These are phyloP conservation scores for Camelus dromedarius DNA, from an alignment of 2,113 vertebrate species.

Conservation along the genomic window DNA sequence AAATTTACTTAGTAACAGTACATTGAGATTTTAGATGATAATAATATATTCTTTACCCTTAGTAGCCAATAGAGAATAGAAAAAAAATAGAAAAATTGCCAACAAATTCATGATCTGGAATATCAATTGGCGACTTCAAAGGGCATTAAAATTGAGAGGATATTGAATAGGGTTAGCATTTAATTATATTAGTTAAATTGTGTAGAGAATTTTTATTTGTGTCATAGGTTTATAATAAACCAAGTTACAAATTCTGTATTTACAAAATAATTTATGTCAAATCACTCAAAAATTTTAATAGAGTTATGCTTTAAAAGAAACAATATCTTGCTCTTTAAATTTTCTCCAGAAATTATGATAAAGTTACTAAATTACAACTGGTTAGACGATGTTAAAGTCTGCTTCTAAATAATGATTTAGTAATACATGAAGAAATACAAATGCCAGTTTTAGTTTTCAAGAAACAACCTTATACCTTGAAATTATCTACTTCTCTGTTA, in stretches of 20 bases:
- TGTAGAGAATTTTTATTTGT: not conserved
- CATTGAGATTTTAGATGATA: not conserved
- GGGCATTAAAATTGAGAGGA: not conserved
- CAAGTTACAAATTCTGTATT: not conserved
- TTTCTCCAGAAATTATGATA: slow-evolving; percentile 51
- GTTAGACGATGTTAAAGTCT: slow-evolving; percentile 63
- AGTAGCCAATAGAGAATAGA: slow-evolving; percentile 28
- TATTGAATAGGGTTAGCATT: not conserved
- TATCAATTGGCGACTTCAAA: slow-evolving; percentile 34
- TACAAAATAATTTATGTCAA: not conserved
- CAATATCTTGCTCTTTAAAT: not conserved
- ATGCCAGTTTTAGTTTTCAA: not conserved
- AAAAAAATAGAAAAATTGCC: slow-evolving; percentile 50
- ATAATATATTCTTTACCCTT: not conserved
- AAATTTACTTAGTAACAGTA: not conserved
- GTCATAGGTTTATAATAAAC: not conserved
- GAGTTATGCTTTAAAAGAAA: not conserved
- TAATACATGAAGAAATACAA: not conserved
- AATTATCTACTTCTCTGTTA: not conserved
- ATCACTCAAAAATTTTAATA: not conserved
- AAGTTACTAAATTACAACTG: slow-evolving; percentile 70
- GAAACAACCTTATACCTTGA: not conserved
- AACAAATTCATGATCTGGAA: not conserved
- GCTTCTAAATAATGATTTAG: slow-evolving; percentile 32
- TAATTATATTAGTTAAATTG: not conserved